Base-by-base conservation (phyloP, 2,113 vertebrate genomes). In the Hypocryptadius cinnamomeus region DNA sequence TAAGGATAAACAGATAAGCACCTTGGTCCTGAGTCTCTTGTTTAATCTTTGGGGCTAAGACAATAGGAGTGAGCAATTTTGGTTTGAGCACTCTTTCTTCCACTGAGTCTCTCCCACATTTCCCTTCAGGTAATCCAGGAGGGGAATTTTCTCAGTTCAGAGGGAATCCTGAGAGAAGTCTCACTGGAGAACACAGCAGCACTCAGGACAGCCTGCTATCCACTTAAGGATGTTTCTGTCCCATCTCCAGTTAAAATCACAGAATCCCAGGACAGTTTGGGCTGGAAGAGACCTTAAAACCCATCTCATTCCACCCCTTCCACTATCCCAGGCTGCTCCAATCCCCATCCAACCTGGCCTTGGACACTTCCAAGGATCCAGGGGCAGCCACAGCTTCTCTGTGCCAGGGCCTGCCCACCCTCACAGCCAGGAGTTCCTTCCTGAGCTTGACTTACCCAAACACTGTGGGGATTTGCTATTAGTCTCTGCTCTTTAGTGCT, bases 331-430 rank as follows among this genome's bases (percentile, higher is more conserved):
- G 61, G 19, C 0, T 56, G 40, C 31, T 80, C 47, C 60, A 47
- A 73, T 3, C 25, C 30, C 45, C 0, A 0, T 66, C n/a, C 88
- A 73, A 0, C 15, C 81, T 54, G 53, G 31, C 27, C 40, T 30
- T 1, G 65, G 1, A 4, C 30, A 91, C 9, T 73, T 0, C 33
- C 59, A 51, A 28, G 37, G 50, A 50, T 64, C 79, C 79, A 51
- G 51, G n/a, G 44, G 24, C 72, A 90, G 45, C 39, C 73, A 40
- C 59, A 90, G 59, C n/a, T 90, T 2, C 66, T 53, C 45, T 35
- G 51, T 53, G 45, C 44, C 59, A 51, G 73, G 6, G 8, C 6
- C 39, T 66, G 1, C 2, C 10, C 51, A 59, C 45, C 24, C 30
- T 59, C 66, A 31, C 6, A 66, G 6, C 6, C n/a, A 85, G 23